A percentile compares a stretch with the other conserved stretches of the same genome.
Evolutionary conservation across 2,113 vertebrate species (phyloP).

Genomic region (Pteruthius melanotis): DNA sequence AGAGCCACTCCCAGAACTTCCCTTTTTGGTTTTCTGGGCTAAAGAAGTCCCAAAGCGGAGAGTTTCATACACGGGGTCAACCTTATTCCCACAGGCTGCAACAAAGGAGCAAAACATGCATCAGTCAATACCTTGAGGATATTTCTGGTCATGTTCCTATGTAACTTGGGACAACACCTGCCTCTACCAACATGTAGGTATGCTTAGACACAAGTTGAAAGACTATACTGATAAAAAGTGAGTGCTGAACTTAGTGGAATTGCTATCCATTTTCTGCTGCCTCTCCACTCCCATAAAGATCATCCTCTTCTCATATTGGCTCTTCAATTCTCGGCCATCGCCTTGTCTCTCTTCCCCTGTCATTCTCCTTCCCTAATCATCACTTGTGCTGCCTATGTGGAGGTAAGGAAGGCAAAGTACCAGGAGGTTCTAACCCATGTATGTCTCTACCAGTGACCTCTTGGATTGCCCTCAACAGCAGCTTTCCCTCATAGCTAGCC

Average conservation of each 20-base stretch:
- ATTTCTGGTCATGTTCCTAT: not conserved
- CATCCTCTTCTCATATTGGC: not conserved
- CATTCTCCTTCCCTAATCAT: not conserved
- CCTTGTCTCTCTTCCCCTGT: not conserved
- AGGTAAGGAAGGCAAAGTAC: not conserved
- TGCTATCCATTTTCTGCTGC: not conserved
- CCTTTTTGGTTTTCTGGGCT: conserved; percentile 91
- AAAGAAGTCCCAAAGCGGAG: conserved; percentile 95
- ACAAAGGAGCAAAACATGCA: conserved; percentile 23
- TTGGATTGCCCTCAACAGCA: not conserved
- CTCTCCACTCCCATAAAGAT: not conserved
- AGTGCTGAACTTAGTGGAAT: not conserved
- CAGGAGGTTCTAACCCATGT: not conserved
- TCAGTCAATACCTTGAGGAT: not conserved
- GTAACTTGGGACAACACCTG: not conserved
- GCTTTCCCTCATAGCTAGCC: not conserved
- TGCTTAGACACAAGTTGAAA: not conserved
- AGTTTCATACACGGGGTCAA: conserved; percentile 96
- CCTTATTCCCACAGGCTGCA: conserved; percentile 94
- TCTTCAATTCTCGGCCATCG: fast-evolving
- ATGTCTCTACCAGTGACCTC: not conserved
- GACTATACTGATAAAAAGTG: not conserved
- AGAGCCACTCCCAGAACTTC: conserved; percentile 84
- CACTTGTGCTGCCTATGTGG: not conserved
- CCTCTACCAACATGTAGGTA: not conserved